phyloP scores from a whole-genome alignment of 2,113 vertebrate species.

The Probosciger aterrimus region DNA sequence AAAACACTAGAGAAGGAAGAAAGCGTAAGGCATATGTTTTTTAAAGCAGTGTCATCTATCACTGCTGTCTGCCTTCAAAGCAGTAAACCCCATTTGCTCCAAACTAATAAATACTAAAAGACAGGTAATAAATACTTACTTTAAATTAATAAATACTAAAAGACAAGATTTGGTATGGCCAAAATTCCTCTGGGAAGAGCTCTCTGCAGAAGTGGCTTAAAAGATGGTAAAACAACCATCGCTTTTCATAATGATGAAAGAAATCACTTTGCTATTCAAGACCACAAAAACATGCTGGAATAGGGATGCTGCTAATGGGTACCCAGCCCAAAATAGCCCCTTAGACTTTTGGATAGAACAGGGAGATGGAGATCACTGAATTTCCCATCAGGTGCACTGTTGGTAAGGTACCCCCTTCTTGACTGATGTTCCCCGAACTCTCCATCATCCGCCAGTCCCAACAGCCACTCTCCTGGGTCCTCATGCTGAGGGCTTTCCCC shows the following conservation, averaged over 20 bases:
- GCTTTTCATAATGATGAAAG: not conserved
- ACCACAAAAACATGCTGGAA: not conserved
- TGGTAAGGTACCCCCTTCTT: not conserved
- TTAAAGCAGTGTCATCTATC: not conserved
- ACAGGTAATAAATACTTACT: not conserved
- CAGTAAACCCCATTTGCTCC: not conserved
- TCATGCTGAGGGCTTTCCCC: accelerated
- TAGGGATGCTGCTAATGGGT: not conserved
- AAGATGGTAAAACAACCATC: not conserved
- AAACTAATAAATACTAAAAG: not conserved
- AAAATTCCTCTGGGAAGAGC: not conserved
- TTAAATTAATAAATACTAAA: not conserved
- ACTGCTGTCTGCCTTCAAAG: not conserved
- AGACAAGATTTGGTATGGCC: not conserved
- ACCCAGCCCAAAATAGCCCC: accelerated
- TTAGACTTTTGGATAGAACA: not conserved
- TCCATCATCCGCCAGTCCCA: not conserved
- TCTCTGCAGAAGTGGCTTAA: not conserved
- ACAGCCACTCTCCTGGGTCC: not conserved
- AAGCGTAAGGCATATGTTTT: accelerated
- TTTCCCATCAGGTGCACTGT: not conserved
- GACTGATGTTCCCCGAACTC: not conserved
- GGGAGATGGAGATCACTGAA: not conserved
- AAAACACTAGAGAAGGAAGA: not conserved
- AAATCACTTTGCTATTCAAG: not conserved